Base-by-base conservation (phyloP, 2,113 vertebrate species). In the Xiphias gladius region DNA sequence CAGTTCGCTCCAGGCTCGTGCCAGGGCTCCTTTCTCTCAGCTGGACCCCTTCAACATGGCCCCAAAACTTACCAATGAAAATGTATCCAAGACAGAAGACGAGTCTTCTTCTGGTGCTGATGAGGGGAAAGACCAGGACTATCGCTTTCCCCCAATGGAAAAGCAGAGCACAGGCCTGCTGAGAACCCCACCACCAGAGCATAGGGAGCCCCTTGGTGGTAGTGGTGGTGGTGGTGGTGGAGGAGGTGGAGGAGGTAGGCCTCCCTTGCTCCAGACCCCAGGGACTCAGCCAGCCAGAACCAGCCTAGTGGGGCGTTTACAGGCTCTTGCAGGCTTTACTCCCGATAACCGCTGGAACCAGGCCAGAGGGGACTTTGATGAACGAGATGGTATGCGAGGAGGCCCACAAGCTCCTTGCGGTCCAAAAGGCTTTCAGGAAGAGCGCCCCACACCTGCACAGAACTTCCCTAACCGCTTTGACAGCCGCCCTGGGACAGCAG, bases 81-180 rank as follows among this genome's bases (percentile, higher is more conserved):
- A 74, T 82, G 62, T 96, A 85, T 71, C 96, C 76, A 97, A 97
- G 91, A 84, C 95, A 41, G 96, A 97, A 66, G 97, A 97, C 12
- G 96, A 97, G 79, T 83, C 96, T 1, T 89, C 96, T 0, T 90
- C 97, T 20, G 96, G 96, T 28, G 96, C 94, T 0, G 97, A 98
- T 32, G 98, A 99, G 84, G 97, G 97, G n/a, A 92, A 94, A 85
- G 98, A 99, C 88, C 95, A 98, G 95, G 98, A 99, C 96, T 99
- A 99, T 88, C 97, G 98, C 70, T 99, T 99, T 92, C 98, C 98
- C 87, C 95, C 96, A 0, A 93, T 93, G 65, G 96, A 96, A 64
- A 96, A 96, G 83, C 95, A 87, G 80, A 94, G 94, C 73, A 94
- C 94, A 0, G 95, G 94, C 43, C 86, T 96, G 24, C 89, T 95